Base-by-base conservation (phyloP, 2,888 invertebrate genomes). In the Epistrophe eligans region DNA sequence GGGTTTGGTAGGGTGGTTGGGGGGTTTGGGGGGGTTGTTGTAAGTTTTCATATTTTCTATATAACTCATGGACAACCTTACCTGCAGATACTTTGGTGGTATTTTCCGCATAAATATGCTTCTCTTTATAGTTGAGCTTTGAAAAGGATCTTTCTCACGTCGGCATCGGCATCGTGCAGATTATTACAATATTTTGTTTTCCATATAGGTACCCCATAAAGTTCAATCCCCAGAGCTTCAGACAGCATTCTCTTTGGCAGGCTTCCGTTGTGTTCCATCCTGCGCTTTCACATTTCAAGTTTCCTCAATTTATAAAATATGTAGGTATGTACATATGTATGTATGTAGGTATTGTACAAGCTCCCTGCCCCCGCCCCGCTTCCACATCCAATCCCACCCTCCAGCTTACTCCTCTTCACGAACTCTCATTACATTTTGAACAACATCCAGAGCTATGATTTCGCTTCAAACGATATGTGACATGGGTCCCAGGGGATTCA, bases 171-270 rank as follows among this genome's bases (percentile, higher is more conserved):
- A 13, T 60, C 60, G 60, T 38, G 70, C 40, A 77, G 84, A 70
- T 77, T 62, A 81, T 85, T 70, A 67, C 77, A 73, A 85, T 73
- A 81, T 73, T 85, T 81, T 67, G 77, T 72, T 57, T 58, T 50
- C 11, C 43, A 57, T 11, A 24, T 3, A 3, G 1, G 3, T 24
- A 24, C 24, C 24, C 40, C 13, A 19, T 24, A 17, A 19, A 71
- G 50, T 80, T 50, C 28, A 77, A 67, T 84, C 84, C 77, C 72
- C 13, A 60, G 77, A 77, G 72, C 60, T 77, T 72, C 50, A 55
- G 58, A 52, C 66, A 77, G 58, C 58, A 82, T 77, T 72, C 50
- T 50, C 66, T 60, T 58, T 66, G 71, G 77, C 43, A 82, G 50
- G 48, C 57, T 72, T 58, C 80, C 71, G 38, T 43, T 40, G 17